A percentile compares a stretch with the other conserved stretches of the same genome.
Conservation (phyloP, 2,113 vertebrate genomes). For the Machaerirhynchus nigripectus region DNA sequence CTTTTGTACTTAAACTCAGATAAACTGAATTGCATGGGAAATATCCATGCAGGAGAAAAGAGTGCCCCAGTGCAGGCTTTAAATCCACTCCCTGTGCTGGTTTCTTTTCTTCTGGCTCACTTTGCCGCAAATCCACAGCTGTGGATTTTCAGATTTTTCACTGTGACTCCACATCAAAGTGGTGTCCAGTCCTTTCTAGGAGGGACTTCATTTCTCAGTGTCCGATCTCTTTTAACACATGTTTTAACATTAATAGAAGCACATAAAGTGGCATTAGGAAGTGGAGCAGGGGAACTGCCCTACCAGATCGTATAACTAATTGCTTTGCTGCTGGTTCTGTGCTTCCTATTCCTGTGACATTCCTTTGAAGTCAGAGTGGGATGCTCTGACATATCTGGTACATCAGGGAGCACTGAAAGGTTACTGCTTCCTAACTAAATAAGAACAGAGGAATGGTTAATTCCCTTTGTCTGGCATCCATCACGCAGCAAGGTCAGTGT, state of each 20-base stretch:
- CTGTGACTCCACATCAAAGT: background rate
- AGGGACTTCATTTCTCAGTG: background rate
- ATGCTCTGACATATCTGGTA: constrained; percentile 50
- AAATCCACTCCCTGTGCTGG: background rate
- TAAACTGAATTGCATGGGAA: background rate
- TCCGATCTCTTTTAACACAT: background rate
- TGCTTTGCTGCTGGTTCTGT: constrained; percentile 31
- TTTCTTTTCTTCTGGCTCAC: background rate
- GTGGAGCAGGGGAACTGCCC: background rate
- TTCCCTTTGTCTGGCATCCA: constrained; percentile 34
- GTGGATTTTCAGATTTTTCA: background rate
- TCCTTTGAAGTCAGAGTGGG: constrained; percentile 51
- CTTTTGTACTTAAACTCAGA: background rate
- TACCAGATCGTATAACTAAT: constrained; percentile 5
- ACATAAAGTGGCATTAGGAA: constrained; percentile 31
- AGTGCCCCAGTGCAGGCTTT: background rate
- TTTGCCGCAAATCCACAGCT: background rate
- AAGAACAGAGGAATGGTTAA: constrained; percentile 41
- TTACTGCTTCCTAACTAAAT: constrained; percentile 52
- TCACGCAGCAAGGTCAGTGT: constrained; percentile 30
- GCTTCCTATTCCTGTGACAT: constrained; percentile 54
- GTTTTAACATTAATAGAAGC: constrained; percentile 20
- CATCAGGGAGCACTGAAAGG: constrained; percentile 54
- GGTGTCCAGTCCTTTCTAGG: background rate
- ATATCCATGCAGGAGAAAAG: background rate